Evolutionary conservation across 2,888 invertebrate species (phyloP).

Genomic region (Cartodere bifasciata): DNA sequence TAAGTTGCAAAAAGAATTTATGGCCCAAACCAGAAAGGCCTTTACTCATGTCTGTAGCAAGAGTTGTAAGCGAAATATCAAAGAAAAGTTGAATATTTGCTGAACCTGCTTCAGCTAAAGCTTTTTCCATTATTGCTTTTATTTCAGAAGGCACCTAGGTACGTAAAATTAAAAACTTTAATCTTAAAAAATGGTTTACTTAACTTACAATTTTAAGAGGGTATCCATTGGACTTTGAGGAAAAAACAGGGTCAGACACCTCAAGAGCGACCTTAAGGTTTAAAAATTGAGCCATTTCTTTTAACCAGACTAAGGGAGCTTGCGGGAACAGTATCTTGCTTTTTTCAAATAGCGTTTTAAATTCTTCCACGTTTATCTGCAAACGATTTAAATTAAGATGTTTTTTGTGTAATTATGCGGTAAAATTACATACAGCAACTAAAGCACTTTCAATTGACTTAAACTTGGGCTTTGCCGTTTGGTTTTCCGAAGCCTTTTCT

Average conservation of each 20-base stretch:
- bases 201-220: conserved; percentile 38
- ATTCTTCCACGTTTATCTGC: conserved; percentile 50
- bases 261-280: conserved; percentile 50
- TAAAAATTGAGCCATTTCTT: conserved; percentile 52
- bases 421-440: conserved; percentile 38
- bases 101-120: conserved; percentile 47
- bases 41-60: conserved; percentile 62
- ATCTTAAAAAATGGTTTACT: conserved; percentile 20
- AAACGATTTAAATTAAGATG: conserved; percentile 17
- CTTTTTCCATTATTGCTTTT: conserved; percentile 33
- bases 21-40: conserved; percentile 53
- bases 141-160: conserved; percentile 30
- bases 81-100: conserved; percentile 54
- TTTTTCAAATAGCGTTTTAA: conserved; percentile 39
- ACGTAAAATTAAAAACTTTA: conserved; percentile 9
- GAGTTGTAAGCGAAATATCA: conserved; percentile 53
- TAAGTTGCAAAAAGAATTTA: conserved; percentile 56
- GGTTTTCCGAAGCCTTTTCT: conserved; percentile 35
- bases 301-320: conserved; percentile 58
- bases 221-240: conserved; percentile 41
- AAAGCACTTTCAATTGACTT: conserved; percentile 53
- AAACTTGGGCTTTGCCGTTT: conserved; percentile 50
- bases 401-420: background rate
- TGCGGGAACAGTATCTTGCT: conserved; percentile 54
- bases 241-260: conserved; percentile 49